phyloP scores from a whole-genome alignment of 2,797 vertebrate genomes.

The Allochrocebus solatus region DNA sequence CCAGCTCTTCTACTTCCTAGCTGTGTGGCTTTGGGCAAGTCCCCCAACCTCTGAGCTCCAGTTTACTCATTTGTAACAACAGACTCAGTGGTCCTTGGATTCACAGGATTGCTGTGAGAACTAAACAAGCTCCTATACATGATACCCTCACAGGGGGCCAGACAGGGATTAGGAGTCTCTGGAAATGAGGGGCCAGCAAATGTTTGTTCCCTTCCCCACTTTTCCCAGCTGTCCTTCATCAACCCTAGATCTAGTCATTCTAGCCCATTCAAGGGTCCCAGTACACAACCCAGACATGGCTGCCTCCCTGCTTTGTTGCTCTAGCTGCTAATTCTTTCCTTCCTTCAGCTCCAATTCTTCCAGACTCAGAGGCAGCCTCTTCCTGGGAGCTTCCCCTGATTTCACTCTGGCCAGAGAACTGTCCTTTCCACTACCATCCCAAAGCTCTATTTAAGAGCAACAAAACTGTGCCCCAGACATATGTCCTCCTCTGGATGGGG shows the following conservation, averaged over 20 bases:
- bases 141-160: not conserved
- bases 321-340: not conserved
- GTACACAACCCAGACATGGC: not conserved
- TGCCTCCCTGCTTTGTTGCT: not conserved
- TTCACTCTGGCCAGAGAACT: not conserved
- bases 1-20: not conserved
- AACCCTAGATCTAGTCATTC: not conserved
- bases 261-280: not conserved
- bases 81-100: not conserved
- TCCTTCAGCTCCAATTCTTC: not conserved
- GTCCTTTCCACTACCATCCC: not conserved
- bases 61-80: not conserved
- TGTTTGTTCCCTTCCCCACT: not conserved
- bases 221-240: not conserved
- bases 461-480: not conserved
- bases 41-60: not conserved
- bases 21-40: not conserved
- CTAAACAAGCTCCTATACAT: not conserved
- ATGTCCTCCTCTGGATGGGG: not conserved
- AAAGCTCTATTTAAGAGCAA: not conserved
- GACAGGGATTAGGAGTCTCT: not conserved
- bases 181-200: not conserved
- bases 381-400: not conserved
- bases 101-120: not conserved
- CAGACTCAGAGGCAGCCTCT: not conserved